A percentile compares a stretch with the other conserved stretches of the same genome.
Conservation (phyloP, 2,888 invertebrate genomes). For the Odontocerum albicorne region DNA sequence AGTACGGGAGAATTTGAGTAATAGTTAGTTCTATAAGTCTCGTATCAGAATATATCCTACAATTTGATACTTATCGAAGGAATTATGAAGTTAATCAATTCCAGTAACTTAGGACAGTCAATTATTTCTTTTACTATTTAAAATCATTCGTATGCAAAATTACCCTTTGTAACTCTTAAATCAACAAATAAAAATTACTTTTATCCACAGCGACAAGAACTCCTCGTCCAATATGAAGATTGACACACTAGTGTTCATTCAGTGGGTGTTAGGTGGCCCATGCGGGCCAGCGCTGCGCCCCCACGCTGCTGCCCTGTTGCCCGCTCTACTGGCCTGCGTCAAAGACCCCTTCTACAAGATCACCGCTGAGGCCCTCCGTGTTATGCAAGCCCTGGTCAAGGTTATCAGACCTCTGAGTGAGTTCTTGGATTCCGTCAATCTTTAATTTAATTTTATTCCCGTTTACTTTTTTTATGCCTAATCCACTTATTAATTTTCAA, state of each 20-base stretch:
- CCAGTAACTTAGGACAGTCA: too few relatives aligned
- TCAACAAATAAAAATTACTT: too few relatives aligned
- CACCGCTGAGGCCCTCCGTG: slow-evolving; percentile 92
- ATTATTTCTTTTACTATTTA: too few relatives aligned
- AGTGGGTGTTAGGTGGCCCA: slow-evolving; percentile 80
- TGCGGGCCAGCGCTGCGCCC: slow-evolving; percentile 76
- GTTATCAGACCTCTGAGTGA: slow-evolving; percentile 85
- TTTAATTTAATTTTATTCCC: too few relatives aligned
- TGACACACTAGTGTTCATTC: slow-evolving; percentile 90
- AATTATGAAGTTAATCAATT: too few relatives aligned
- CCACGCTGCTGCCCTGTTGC: slow-evolving; percentile 76
- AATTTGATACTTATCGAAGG: too few relatives aligned
- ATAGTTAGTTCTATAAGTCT: too few relatives aligned
- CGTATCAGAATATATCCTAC: too few relatives aligned
- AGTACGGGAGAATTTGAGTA: too few relatives aligned
- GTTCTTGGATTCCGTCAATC: slow-evolving; percentile 38
- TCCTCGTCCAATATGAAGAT: slow-evolving; percentile 98
- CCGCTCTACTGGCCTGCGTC: slow-evolving; percentile 86
- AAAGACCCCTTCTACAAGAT: slow-evolving; percentile 98
- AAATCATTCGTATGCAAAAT: not conserved
- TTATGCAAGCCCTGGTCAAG: slow-evolving; percentile 91
- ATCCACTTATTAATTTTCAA: too few relatives aligned
- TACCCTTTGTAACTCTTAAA: not conserved
- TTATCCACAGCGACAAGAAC: slow-evolving; percentile 42
- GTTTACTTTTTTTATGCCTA: too few relatives aligned